Conservation (phyloP, 2,797 vertebrate species). For the Gymnoscopelus microlampas region DNA sequence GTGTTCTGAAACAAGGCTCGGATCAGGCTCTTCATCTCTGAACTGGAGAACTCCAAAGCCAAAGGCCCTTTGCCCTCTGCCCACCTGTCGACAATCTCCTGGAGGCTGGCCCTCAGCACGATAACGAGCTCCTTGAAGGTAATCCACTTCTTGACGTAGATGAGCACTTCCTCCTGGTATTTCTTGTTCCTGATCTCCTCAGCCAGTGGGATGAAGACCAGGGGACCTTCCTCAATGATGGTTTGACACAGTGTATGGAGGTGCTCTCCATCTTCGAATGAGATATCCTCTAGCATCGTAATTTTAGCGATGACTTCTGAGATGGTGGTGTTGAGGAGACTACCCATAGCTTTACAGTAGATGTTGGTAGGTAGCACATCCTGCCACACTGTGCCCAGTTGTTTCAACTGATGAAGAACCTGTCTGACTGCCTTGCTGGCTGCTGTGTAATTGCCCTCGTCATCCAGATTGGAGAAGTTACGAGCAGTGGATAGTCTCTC, state of each 20-base stretch:
- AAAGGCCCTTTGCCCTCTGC: conserved; percentile 94
- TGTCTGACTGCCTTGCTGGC: conserved; percentile 94
- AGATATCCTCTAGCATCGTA: conserved; percentile 94
- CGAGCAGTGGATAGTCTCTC: conserved; percentile 94
- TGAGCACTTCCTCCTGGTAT: conserved; percentile 91
- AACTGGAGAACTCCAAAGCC: conserved; percentile 88
- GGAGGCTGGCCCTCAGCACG: conserved; percentile 91
- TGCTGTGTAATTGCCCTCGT: conserved; percentile 89
- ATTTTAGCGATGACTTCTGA: conserved; percentile 88
- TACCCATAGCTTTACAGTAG: conserved; percentile 96
- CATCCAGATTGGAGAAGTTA: conserved; percentile 93
- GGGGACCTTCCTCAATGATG: conserved; percentile 91
- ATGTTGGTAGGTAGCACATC: conserved; percentile 92
- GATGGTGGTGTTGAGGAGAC: conserved; percentile 90
- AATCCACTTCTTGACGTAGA: conserved; percentile 92
- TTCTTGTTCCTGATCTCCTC: conserved; percentile 89
- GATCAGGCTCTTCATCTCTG: conserved; percentile 93
- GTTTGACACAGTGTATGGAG: conserved; percentile 89
- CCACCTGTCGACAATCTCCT: conserved; percentile 97
- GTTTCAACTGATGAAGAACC: conserved; percentile 94
- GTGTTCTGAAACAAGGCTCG: conserved; percentile 98
- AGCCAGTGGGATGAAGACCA: conserved; percentile 89
- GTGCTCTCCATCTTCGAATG: conserved; percentile 91
- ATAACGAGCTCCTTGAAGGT: conserved; percentile 91
- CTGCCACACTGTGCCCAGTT: conserved; percentile 94